Evolutionary conservation across 2,888 invertebrate species (phyloP), one percentile per base, ranked within the genome.

Genomic region (Shargacucullia verbasci): DNA sequence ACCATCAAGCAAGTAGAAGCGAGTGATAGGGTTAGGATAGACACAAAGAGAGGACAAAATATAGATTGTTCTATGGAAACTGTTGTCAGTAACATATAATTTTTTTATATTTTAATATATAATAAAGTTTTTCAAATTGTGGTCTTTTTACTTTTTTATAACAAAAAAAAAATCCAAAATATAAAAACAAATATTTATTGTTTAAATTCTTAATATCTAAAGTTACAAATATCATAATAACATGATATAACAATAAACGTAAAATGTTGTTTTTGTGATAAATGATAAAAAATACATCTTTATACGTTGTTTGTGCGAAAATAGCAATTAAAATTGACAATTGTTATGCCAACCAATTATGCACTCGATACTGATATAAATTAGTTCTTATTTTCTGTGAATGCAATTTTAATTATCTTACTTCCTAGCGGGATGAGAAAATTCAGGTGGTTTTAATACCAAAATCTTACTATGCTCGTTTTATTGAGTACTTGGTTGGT

Each of bases 1-100:
- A 92, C 91, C 2, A 86, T 92, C 14, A 82, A 83, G 1, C 89
- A 92, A 63, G 82, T 91, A 0, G 82, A 88, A 56, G 73, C 73
- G 11, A 78, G 74, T 3, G 73, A 73, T 25, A 79, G 56, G 43
- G 50, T 10, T 0, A 9, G 49, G 9, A 55, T 37, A 9, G 55
- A 10, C 45, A 27, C 44, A 2, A 38, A 68, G 40, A 45, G 56
- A 44, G 34, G 41, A 1, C 25, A 33, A 34, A 64, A n/a, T 37
- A 37, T 31, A 9, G 53, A 46, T 33, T 57, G 43, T 34, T 58
- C 54, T 9, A 43, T 48, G 44, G 63, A 72, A 38, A 59, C 40
- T 8, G 54, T 68, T 29, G 43, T 47, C 13, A 62, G 62, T 53
- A 47, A 57, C 10, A 38, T 68, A 37, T 67, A 39, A 68, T 13